Evolutionary conservation across 2,888 invertebrate species (phyloP).

Genomic region (Heteropelma amictum): DNA sequence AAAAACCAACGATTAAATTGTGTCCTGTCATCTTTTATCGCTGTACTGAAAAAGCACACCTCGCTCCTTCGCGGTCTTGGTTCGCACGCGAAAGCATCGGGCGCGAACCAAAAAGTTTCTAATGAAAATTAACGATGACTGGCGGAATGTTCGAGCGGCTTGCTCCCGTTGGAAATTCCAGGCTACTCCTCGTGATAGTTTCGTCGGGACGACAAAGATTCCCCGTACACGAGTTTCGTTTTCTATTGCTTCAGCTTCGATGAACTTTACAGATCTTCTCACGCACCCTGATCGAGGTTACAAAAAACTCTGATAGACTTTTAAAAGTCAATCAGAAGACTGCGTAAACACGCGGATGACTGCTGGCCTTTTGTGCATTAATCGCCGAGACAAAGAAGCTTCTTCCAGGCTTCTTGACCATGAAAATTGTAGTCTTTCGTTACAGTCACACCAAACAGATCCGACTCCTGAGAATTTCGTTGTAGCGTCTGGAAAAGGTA

Average conservation of each 20-base stretch:
- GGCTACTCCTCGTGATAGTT: not conserved
- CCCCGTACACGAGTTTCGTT: not conserved
- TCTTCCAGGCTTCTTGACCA: too few relatives aligned
- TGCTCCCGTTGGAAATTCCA: not conserved
- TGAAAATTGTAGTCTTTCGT: too few relatives aligned
- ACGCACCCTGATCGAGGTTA: not conserved
- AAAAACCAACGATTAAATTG: constrained; percentile 27
- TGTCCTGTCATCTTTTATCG: constrained; percentile 11
- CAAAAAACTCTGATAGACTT: not conserved
- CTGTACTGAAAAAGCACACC: not conserved
- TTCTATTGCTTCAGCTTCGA: not conserved
- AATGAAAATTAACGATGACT: constrained; percentile 10
- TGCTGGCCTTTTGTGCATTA: not conserved
- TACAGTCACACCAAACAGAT: constrained; percentile 1
- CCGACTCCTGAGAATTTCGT: constrained; percentile 30
- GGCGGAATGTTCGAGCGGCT: not conserved
- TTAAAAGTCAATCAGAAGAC: constrained; percentile 6
- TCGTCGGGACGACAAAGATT: not conserved
- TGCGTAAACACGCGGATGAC: not conserved
- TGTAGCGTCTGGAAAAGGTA: constrained; percentile 35
- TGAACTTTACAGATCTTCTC: not conserved
- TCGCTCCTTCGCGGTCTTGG: not conserved
- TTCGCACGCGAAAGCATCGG: not conserved
- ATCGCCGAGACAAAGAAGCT: not conserved
- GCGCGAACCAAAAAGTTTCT: not conserved